Evolutionary conservation across 2,888 invertebrate genomes (phyloP), one percentile per base, ranked within the genome.

Genomic region (Nebria salina): DNA sequence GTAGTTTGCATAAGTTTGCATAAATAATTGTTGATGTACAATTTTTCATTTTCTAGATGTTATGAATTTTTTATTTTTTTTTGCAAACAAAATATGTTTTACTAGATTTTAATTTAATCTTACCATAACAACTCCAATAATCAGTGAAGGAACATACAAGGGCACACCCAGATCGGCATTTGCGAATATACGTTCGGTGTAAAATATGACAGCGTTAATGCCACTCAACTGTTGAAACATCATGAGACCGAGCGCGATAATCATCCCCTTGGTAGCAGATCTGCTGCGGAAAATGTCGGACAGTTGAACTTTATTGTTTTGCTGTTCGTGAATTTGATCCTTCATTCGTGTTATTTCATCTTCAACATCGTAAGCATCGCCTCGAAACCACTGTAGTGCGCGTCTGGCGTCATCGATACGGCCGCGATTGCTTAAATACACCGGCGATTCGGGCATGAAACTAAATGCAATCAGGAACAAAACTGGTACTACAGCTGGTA

Each of bases 361-460:
- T 70, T 91, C 91, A 65, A 90, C 89, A 83, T 91, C 91, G 83
- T 92, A 92, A 84, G 91, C 90, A 3, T 91, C 89, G 20, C 94
- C 93, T 85, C 94, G 88, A 83, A 94, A 91, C 88, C 92, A 92
- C 20, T 90, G 87, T 79, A 95, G 86, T 0, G 94, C 91, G 34
- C 90, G 89, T 83, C 91, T 89, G 0, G 95, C 94, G 84, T 92
- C 92, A 54, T 89, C 87, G 65, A 87, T 87, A 84, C 91, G 90
- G 4, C 91, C 91, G 84, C 91, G 91, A 8, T 91, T 90, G 86
- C 91, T 88, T 54, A 93, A 87, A 86, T 92, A 92, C 3, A 92
- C 90, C 0, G 95, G 95, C 0, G 94, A 93, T 87, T 95, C 95
- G 0, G 95, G 95, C 82, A 95, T 90, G 83, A 92, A 91, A n/a